Conservation (phyloP, 2,113 vertebrate genomes). For the Tragulus kanchil region DNA sequence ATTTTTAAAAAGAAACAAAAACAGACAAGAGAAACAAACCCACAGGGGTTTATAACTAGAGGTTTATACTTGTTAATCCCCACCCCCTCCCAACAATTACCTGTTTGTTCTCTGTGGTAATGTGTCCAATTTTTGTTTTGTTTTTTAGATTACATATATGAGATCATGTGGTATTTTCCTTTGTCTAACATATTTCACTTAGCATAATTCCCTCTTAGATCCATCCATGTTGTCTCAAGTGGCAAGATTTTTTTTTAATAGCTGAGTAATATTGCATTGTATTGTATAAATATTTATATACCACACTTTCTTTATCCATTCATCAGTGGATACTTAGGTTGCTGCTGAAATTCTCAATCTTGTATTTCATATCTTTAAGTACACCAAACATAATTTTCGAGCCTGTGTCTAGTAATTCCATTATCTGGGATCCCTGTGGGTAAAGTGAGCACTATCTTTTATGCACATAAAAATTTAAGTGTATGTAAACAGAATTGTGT, state of each 20-base stretch:
- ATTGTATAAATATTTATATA: background rate
- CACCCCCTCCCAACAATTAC: background rate
- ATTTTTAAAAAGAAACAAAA: background rate
- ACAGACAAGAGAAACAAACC: background rate
- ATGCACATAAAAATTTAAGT: background rate
- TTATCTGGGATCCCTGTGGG: background rate
- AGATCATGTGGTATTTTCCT: background rate
- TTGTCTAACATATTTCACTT: background rate
- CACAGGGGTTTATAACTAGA: background rate
- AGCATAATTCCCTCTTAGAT: background rate
- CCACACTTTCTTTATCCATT: background rate
- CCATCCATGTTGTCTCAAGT: background rate
- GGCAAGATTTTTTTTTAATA: background rate
- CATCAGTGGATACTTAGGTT: background rate
- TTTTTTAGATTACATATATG: background rate
- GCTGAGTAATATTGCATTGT: background rate
- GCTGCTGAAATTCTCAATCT: background rate
- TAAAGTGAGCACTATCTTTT: background rate
- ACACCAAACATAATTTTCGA: background rate
- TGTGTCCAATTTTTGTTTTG: background rate
- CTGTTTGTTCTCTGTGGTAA: background rate
- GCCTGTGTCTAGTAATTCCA: background rate
- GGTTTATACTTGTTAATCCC: background rate
- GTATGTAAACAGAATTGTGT: background rate
- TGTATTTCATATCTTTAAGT: background rate